phyloP scores from a whole-genome alignment of 2,888 invertebrate species.

The Seira sanloemensis region DNA sequence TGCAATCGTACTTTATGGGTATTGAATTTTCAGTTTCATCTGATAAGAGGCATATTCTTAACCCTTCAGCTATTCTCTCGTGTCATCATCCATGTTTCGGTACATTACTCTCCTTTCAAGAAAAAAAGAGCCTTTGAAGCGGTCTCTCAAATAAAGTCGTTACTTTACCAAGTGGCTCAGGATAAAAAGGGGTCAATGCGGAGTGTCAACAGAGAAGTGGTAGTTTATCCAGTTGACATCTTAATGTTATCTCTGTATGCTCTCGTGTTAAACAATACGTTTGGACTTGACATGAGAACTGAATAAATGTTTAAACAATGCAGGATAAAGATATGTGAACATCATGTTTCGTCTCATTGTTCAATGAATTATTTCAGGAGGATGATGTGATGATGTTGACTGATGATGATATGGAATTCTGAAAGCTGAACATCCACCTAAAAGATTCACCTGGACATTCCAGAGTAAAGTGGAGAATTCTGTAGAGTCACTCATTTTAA shows the following conservation, averaged over 20 bases:
- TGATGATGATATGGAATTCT: no score
- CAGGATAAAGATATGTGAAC: no score
- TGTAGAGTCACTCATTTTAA: conserved; percentile 43
- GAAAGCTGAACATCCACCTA: no score
- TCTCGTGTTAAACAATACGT: neutral
- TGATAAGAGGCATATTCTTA: conserved; percentile 7
- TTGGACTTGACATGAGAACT: neutral
- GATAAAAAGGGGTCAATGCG: conserved; percentile 55
- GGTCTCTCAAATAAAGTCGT: neutral
- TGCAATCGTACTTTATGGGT: no score
- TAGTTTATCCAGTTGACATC: conserved; percentile 25
- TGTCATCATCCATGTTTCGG: conserved; percentile 5
- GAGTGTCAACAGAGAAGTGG: conserved; percentile 43
- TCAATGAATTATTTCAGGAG: neutral
- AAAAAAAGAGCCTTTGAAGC: neutral
- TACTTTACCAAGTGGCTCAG: neutral
- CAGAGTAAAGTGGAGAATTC: no score
- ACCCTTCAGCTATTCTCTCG: neutral
- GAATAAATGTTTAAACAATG: neutral
- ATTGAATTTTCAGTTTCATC: neutral
- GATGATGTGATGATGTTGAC: no score
- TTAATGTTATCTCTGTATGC: neutral
- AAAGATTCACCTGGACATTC: no score
- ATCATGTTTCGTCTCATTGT: neutral
- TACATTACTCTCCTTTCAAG: neutral